Conservation (phyloP, 2,113 vertebrate genomes). For the Hippoglossus stenolepis region DNA sequence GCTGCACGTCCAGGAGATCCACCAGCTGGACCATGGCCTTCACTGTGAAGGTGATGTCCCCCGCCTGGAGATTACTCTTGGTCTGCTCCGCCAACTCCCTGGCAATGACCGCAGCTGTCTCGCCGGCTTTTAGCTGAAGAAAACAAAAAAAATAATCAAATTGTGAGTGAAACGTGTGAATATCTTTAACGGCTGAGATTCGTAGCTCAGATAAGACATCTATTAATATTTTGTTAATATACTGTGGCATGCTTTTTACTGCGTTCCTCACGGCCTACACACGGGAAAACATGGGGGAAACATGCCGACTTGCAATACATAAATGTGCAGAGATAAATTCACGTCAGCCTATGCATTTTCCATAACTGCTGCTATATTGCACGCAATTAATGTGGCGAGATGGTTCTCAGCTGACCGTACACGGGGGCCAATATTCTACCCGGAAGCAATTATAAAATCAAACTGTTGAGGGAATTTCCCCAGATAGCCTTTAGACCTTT, state of each 20-base stretch:
- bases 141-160: neutral
- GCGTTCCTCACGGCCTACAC: slow-evolving; percentile 8
- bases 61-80: slow-evolving; percentile 90
- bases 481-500: slow-evolving; percentile 59
- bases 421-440: slow-evolving; percentile 55
- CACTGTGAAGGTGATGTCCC: slow-evolving; percentile 93
- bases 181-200: too few species aligned
- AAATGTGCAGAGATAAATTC: slow-evolving; percentile 46
- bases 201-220: neutral
- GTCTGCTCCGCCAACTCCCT: slow-evolving; percentile 95
- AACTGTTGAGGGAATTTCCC: slow-evolving; percentile 68
- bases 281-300: neutral
- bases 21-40: slow-evolving; percentile 95
- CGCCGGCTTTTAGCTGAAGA: slow-evolving; percentile 89
- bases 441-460: slow-evolving; percentile 75
- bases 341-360: slow-evolving; percentile 35
- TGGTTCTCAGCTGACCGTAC: slow-evolving; percentile 44
- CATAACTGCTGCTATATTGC: slow-evolving; percentile 34
- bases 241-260: neutral
- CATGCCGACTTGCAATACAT: slow-evolving; percentile 38
- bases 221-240: too few species aligned
- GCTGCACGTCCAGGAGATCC: slow-evolving; percentile 93
- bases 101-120: slow-evolving; percentile 95
- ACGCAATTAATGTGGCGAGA: slow-evolving; percentile 63
- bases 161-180: neutral